Conservation (phyloP, 2,797 vertebrate genomes). For the Acridotheres tristis region DNA sequence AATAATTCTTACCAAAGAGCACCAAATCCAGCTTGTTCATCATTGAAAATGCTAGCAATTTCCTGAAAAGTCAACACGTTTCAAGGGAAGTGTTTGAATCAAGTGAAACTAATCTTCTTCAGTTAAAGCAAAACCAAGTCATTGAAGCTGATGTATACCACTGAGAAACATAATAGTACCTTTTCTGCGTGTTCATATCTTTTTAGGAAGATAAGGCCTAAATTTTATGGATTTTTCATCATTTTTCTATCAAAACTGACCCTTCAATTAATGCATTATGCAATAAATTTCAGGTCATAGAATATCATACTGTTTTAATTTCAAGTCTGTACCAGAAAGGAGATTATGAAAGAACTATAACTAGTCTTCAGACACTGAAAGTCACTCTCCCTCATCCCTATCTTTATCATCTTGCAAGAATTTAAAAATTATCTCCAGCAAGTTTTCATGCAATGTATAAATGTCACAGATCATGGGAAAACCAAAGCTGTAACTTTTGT, state of each 20-base stretch:
- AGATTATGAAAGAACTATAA: not conserved
- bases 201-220: not conserved
- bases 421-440: not conserved
- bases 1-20: not conserved
- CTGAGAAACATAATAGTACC: not conserved
- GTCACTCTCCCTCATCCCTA: not conserved
- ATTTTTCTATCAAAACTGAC: not conserved
- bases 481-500: not conserved
- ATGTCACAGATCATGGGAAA: not conserved
- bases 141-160: not conserved
- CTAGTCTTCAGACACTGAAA: not conserved
- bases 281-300: not conserved
- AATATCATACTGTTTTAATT: not conserved
- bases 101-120: not conserved
- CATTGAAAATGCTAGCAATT: not conserved
- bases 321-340: not conserved
- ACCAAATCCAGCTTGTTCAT: not conserved
- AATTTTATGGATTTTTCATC: not conserved
- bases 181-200: not conserved
- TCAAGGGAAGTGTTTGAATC: not conserved
- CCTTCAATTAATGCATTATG: not conserved
- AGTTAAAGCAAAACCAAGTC: not conserved
- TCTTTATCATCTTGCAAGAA: not conserved
- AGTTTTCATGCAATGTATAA: not conserved
- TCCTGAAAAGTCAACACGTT: conserved; percentile 22